Conservation (phyloP, 2,888 invertebrate genomes). For the Drosophila vallismaia region DNA sequence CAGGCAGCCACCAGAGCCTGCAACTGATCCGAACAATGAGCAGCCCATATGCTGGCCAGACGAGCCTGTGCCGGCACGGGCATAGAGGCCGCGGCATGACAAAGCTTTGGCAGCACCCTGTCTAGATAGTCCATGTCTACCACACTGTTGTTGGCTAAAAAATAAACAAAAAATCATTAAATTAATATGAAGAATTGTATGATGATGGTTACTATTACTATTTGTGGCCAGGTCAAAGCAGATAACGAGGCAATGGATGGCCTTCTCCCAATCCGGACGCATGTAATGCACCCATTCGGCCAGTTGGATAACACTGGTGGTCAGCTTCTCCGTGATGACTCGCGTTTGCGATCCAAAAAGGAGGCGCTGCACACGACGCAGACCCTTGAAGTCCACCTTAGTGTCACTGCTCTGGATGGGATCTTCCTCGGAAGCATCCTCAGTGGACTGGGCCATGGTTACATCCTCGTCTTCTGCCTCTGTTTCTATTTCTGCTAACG, state of each 20-base stretch:
- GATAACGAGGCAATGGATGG: slow-evolving; percentile 87
- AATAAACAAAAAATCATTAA: background rate
- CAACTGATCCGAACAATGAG: slow-evolving; percentile 87
- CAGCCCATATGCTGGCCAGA: slow-evolving; percentile 92
- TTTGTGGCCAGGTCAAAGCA: slow-evolving; percentile 91
- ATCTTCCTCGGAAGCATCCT: slow-evolving; percentile 9
- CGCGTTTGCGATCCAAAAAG: slow-evolving; percentile 72
- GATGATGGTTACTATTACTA: slow-evolving; percentile 83
- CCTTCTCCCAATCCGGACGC: slow-evolving; percentile 76
- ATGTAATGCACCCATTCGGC: slow-evolving; percentile 70
- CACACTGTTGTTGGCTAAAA: slow-evolving; percentile 77
- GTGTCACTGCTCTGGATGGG: slow-evolving; percentile 64
- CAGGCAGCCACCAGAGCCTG: slow-evolving; percentile 89
- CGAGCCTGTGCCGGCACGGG: slow-evolving; percentile 90
- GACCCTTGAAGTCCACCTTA: slow-evolving; percentile 86
- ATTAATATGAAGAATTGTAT: background rate
- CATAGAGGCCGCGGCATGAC: slow-evolving; percentile 90
- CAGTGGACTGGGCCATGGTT: slow-evolving; percentile 56
- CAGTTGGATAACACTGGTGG: slow-evolving; percentile 69
- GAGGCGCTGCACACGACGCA: slow-evolving; percentile 85
- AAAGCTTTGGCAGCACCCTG: slow-evolving; percentile 90
- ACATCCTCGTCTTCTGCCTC: slow-evolving; percentile 65
- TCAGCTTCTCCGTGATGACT: slow-evolving; percentile 78
- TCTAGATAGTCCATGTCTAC: slow-evolving; percentile 93
- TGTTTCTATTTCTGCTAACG: slow-evolving; percentile 5